A percentile compares a stretch with the other conserved stretches of the same genome.
Evolutionary conservation across 2,113 vertebrate genomes (phyloP).

Genomic region (Psettodes erumei): DNA sequence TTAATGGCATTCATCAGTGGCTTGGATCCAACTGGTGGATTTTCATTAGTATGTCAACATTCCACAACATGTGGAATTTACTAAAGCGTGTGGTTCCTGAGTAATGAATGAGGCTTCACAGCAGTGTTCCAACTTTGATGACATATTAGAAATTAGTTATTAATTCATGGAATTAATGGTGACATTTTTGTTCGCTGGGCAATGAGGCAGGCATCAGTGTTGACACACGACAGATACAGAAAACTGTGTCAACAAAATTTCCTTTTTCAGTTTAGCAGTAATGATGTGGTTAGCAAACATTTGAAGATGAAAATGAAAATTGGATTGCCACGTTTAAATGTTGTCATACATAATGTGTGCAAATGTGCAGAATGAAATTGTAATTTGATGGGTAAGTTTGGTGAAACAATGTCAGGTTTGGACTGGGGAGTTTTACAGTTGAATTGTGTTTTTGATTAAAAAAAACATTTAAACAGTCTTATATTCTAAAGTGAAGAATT

Average conservation of each 20-base stretch:
- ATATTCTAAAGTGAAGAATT: neutral
- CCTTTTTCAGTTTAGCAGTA: slow-evolving; percentile 22
- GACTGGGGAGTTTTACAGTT: neutral
- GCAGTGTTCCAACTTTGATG: neutral
- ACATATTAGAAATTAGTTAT: slow-evolving; percentile 37
- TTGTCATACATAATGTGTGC: slow-evolving; percentile 24
- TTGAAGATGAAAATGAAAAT: slow-evolving; percentile 55
- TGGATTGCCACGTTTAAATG: slow-evolving; percentile 26
- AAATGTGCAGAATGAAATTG: slow-evolving; percentile 3
- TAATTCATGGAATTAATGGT: slow-evolving; percentile 31
- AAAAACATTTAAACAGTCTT: neutral
- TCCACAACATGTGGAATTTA: neutral
- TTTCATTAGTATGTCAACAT: neutral
- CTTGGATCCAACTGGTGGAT: neutral
- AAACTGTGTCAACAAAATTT: slow-evolving; percentile 47
- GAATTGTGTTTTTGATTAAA: slow-evolving; percentile 12
- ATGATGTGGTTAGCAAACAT: slow-evolving; percentile 57
- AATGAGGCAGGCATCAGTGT: neutral
- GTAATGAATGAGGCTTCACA: slow-evolving; percentile 13
- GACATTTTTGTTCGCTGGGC: slow-evolving; percentile 8
- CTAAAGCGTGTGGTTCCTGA: neutral
- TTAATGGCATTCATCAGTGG: neutral
- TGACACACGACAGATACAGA: slow-evolving; percentile 40
- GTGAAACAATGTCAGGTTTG: slow-evolving; percentile 17
- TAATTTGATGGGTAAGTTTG: slow-evolving; percentile 16